Evolutionary conservation across 2,113 vertebrate species (phyloP).

Genomic region (Leptobrachium leishanense): DNA sequence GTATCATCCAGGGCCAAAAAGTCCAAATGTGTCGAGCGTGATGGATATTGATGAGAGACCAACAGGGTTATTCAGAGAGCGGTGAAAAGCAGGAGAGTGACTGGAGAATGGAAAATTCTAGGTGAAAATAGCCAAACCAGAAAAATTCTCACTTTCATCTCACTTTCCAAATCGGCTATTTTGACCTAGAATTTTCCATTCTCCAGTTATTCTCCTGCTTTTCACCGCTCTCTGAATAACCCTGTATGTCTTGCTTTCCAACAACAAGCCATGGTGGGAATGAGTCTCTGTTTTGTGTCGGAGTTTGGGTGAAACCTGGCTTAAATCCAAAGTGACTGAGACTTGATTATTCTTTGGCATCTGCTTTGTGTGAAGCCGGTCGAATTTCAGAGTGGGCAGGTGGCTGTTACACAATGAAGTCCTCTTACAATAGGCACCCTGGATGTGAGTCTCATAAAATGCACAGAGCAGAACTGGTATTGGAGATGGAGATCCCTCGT

Average conservation of each 20-base stretch:
- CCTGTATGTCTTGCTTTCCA: neutral
- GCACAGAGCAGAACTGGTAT: conserved; percentile 21
- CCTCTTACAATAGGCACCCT: conserved; percentile 28
- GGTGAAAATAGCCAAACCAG: too few species aligned
- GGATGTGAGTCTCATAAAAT: conserved; percentile 14
- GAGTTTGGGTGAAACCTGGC: conserved; percentile 12
- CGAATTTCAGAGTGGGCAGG: conserved; percentile 33
- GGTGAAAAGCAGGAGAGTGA: too few species aligned
- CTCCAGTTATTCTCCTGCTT: too few species aligned
- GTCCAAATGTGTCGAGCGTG: too few species aligned
- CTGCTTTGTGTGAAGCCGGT: conserved; percentile 23
- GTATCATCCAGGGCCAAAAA: neutral
- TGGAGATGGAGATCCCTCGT: conserved; percentile 9
- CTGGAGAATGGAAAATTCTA: too few species aligned
- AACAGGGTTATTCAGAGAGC: too few species aligned
- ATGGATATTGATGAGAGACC: neutral
- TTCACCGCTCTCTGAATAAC: too few species aligned
- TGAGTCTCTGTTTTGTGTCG: neutral
- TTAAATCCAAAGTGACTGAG: neutral
- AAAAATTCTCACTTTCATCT: too few species aligned
- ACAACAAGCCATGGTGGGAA: neutral
- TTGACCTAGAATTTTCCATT: too few species aligned
- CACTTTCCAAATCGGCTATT: too few species aligned
- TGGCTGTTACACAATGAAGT: conserved; percentile 32
- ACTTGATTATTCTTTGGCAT: conserved; percentile 31